Evolutionary conservation across 2,113 vertebrate genomes (phyloP).

Genomic region (Malurus melanocephalus): DNA sequence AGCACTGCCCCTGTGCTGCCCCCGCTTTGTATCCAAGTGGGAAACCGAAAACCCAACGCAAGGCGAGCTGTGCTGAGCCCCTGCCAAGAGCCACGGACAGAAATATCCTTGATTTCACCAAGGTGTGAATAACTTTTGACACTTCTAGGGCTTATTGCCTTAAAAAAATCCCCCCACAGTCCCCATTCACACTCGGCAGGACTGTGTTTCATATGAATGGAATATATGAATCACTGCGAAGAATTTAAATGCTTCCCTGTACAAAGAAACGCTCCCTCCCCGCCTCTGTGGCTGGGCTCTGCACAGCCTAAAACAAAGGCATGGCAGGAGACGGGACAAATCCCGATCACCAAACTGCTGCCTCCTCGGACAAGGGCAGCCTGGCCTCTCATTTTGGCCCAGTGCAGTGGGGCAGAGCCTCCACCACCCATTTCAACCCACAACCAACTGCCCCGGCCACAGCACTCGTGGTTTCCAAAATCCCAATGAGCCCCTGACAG

Average conservation of each 20-base stretch:
- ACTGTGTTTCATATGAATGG: conserved; percentile 55
- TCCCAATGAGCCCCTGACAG: background rate
- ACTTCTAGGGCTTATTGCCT: conserved; percentile 49
- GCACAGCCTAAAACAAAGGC: conserved; percentile 45
- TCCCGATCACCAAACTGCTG: background rate
- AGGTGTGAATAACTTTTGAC: conserved; percentile 65
- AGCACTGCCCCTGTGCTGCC: background rate
- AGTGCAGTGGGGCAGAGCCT: background rate
- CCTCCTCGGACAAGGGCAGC: background rate
- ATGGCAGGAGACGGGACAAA: conserved; percentile 11
- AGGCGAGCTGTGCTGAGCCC: conserved; percentile 29
- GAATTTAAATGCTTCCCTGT: conserved; percentile 52
- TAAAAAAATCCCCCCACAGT: conserved; percentile 37
- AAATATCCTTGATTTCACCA: conserved; percentile 57
- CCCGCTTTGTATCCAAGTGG: background rate
- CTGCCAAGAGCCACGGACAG: conserved; percentile 52
- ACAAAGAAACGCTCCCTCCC: conserved; percentile 45
- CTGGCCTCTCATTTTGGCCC: background rate
- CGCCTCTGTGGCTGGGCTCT: background rate
- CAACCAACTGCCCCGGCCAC: background rate
- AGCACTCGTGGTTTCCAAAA: background rate
- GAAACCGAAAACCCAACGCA: conserved; percentile 20
- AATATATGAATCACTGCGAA: conserved; percentile 67
- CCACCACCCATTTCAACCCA: background rate
- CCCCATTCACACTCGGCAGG: conserved; percentile 42